Base-by-base conservation (phyloP, 2,113 vertebrate genomes). In the Cathartes aura region DNA sequence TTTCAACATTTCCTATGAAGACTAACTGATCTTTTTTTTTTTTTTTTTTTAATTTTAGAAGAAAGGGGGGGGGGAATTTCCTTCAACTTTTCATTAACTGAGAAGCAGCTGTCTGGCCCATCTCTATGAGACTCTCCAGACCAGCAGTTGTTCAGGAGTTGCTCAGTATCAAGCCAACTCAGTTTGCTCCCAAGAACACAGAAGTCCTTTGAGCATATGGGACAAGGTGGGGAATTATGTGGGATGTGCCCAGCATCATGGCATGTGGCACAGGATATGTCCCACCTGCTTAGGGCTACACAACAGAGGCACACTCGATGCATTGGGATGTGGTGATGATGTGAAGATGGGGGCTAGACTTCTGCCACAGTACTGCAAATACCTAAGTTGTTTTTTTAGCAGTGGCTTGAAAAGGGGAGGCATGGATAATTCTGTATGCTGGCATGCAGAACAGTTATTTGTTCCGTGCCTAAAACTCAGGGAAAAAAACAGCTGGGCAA, bases 261-360 rank as follows among this genome's bases (percentile, higher is more conserved):
- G 45, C 47, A 15, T 11, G 6, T 17, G 62, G 24, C 56, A 63
- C 21, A 67, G 83, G 30, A 12, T 12, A 9, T 4, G 58, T 48
- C 27, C 52, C 45, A 22, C 32, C 45, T 48, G 26, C 32, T 21
- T 11, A 26, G 52, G 40, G 40, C 32, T 66, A 15, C n/a, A 7
- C 0, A 11, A 14, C 24, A 45, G 63, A n/a, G 38, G n/a, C 11
- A 17, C 8, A 7, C 8, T 34, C 15, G 0, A 8, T 23, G 64
- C 32, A 10, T 5, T 55, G 55, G 60, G 43, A 38, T 1, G 15
- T 14, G 55, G 42, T 34, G 67, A 18, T 50, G 87, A 6, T 12
- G 47, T 19, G 30, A 52, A 60, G 50, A 20, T 18, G 9, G 10
- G 16, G n/a, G 4, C 32, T 36, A 11, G 48, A 26, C 43, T 63